These are phyloP conservation scores for Antitype chi DNA, from an alignment of 2,888 invertebrate genomes.

Conservation along the genomic window DNA sequence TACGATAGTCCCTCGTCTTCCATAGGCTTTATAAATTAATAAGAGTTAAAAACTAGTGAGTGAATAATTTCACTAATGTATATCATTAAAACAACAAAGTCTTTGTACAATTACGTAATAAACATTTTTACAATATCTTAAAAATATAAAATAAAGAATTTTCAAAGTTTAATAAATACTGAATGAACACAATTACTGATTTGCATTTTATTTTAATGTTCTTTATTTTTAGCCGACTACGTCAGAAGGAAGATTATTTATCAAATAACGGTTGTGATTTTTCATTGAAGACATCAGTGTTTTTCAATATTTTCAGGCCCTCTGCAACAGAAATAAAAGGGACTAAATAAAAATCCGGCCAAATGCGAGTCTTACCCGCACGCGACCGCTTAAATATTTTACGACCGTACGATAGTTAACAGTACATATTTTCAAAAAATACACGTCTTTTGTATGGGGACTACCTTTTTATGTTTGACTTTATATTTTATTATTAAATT, in stretches of 20 bases:
- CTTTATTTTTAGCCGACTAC: conserved; percentile 24
- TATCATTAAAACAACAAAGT: conserved; percentile 79
- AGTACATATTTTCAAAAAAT: too few relatives aligned
- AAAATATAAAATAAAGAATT: conserved; percentile 81
- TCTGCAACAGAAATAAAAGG: conserved; percentile 77
- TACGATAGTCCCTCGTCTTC: conserved; percentile 86
- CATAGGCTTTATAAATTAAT: conserved; percentile 79
- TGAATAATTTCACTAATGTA: conserved; percentile 69
- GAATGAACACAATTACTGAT: conserved; percentile 76
- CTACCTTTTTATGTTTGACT: too few relatives aligned
- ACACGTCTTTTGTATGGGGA: too few relatives aligned
- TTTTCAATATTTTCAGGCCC: conserved; percentile 85
- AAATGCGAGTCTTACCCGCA: too few relatives aligned
- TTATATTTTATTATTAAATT: too few relatives aligned
- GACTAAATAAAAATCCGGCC: too few relatives aligned
- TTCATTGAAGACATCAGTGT: conserved; percentile 64
- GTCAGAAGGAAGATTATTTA: conserved; percentile 24
- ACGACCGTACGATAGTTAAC: too few relatives aligned
- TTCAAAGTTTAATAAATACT: conserved; percentile 87
- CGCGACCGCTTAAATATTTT: too few relatives aligned
- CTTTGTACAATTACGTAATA: conserved; percentile 87
- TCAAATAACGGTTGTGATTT: conserved; percentile 84
- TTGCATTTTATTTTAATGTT: conserved; percentile 70
- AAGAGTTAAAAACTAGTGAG: conserved; percentile 70
- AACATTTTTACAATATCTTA: conserved; percentile 88